Base-by-base conservation (phyloP, 2,797 vertebrate genomes). In the Chrysocyon brachyurus region DNA sequence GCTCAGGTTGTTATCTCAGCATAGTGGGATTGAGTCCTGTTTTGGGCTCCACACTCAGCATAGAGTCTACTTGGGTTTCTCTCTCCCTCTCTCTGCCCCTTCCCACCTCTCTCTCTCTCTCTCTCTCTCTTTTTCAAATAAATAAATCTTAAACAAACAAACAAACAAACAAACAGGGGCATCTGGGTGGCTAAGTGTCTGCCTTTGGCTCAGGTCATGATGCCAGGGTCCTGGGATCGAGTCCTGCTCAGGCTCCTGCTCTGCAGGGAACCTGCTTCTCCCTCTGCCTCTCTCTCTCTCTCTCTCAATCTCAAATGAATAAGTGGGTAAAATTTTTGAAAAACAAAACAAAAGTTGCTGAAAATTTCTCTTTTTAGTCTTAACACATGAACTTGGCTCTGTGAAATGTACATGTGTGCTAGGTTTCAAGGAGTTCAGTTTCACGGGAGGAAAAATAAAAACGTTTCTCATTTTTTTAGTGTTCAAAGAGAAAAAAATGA, bases 391-490 rank as follows among this genome's bases (percentile, higher is more conserved):
- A 81, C 46, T 95, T 75, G 73, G 12, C 86, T 93, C 78, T 95
- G 17, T 93, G 96, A 96, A 90, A 86, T 93, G 36, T 87, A 28
- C 77, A 36, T 61, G 59, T 49, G 78, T 92, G 54, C 84, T 87
- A 78, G 28, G 19, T 90, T 93, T 96, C 36, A 90, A 86, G 96
- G 85, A 94, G 61, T 90, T 94, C 73, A 52, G 8, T 93, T 97
- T 97, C 84, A 94, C 24, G 81, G 90, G 59, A 93, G 56, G 84
- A 93, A 97, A 97, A 97, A 90, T 59, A 85, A 95, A 97, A 94
- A 72, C 0, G 1, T 61, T 83, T 78, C 75, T 92, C 68, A 33
- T 96, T 87, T 90, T 95, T 88, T 89, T 73, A 91, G 79, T 94
- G 78, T 46, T 95, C 64, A 54, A 95, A 95, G 94, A 90, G 31